Conservation (phyloP, 2,113 vertebrate species). For the Thamnaconus septentrionalis region DNA sequence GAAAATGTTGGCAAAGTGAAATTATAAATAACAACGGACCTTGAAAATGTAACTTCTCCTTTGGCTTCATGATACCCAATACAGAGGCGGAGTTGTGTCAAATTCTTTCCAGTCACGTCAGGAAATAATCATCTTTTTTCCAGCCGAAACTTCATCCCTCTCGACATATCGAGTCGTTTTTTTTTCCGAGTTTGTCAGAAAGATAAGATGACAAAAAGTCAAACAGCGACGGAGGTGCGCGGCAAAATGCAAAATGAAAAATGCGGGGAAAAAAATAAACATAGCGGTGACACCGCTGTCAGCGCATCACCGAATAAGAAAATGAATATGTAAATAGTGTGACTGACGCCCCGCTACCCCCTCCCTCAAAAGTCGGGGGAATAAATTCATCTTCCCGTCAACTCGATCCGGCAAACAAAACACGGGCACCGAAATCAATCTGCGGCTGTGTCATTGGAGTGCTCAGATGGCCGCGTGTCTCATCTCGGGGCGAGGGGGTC, state of each 20-base stretch:
- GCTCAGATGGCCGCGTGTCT: conserved; percentile 62
- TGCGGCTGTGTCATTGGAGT: conserved; percentile 54
- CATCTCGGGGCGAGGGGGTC: conserved; percentile 56
- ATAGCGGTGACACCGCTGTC: conserved; percentile 50
- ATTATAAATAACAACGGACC: too few relatives aligned
- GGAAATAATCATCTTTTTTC: too few relatives aligned
- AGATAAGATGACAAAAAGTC: conserved; percentile 20
- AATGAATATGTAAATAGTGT: conserved; percentile 67
- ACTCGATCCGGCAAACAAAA: conserved; percentile 16
- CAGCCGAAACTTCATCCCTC: not conserved
- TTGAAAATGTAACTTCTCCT: too few relatives aligned
- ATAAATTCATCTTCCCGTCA: conserved; percentile 63
- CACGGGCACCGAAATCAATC: conserved; percentile 59
- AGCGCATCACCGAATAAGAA: conserved; percentile 48
- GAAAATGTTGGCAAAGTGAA: too few relatives aligned
- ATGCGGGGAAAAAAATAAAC: conserved; percentile 19
- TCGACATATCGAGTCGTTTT: not conserved
- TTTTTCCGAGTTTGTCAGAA: conserved; percentile 10
- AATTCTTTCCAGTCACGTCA: too few relatives aligned
- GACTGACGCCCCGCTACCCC: conserved; percentile 5
- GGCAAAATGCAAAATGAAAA: conserved; percentile 21
- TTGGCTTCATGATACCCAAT: too few relatives aligned
- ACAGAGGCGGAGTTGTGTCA: too few relatives aligned
- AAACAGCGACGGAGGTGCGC: conserved; percentile 16
- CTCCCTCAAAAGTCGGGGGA: conserved; percentile 33